A percentile compares a stretch with the other conserved stretches of the same genome.
Evolutionary conservation across 92 coral and sea anemone species (phyloP).

Genomic region (Palythoa heliodiscus): DNA sequence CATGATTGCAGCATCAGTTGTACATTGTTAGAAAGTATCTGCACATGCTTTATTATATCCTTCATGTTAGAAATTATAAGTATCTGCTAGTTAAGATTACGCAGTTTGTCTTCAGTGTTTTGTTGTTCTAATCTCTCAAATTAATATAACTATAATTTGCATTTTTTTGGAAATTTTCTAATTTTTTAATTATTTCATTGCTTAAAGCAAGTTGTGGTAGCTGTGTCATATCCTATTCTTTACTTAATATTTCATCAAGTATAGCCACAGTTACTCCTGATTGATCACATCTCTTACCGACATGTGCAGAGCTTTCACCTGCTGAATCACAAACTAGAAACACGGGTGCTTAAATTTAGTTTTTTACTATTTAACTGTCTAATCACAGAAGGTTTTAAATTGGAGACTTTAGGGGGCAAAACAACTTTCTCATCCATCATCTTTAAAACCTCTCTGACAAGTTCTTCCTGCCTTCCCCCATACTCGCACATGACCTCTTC

Average conservation of each 20-base stretch:
- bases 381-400: not conserved
- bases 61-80: not conserved
- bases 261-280: too few relatives aligned
- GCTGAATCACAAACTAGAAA: not conserved
- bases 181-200: not conserved
- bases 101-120: slow-evolving; percentile 3
- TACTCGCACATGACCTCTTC: not conserved
- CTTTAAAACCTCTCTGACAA: not conserved
- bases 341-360: not conserved
- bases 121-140: slow-evolving; percentile 1
- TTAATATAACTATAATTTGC: not conserved
- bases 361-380: not conserved
- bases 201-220: slow-evolving; percentile 7
- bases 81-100: slow-evolving; percentile 12
- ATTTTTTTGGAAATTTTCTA: slow-evolving; percentile 13
- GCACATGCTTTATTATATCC: not conserved
- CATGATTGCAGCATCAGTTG: too few relatives aligned
- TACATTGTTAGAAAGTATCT: not conserved
- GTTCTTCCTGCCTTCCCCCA: not conserved
- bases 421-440: slow-evolving; percentile 1
- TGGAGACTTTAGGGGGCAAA: not conserved
- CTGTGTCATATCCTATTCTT: not conserved
- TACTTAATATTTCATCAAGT: not conserved
- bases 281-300: not conserved
- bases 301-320: not conserved